Evolutionary conservation across 2,888 invertebrate species (phyloP), one percentile per base, ranked within the genome.

Genomic region (Drymonia ruficornis): DNA sequence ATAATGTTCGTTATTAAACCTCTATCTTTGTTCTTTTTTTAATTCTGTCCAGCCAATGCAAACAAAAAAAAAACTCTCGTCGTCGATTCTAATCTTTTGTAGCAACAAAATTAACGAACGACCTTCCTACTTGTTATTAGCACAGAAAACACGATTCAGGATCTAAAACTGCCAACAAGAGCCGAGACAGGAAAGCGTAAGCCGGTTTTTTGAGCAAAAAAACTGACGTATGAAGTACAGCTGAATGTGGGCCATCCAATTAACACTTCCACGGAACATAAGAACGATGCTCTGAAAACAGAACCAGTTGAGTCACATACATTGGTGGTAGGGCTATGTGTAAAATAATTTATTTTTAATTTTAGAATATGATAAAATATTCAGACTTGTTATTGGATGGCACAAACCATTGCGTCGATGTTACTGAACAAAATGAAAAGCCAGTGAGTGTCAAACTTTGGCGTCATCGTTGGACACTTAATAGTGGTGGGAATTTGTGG

Each of bases 181-280:
- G 58, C 56, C 45, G 16, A 58, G 52, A 63, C 64, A 65, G 71
- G 73, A 70, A 72, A 70, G 56, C 56, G 42, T 67, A 58, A 59
- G 54, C 57, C 34, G 38, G 49, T 59, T 64, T 70, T 67, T 63
- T 54, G 59, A 51, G 43, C 59, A 68, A 72, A 72, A 73, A 71
- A 59, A 15, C 60, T 29, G 50, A 56, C 56, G 38, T 49, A 42
- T 46, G 47, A 29, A 18, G 18, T 43, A 43, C 47, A 48, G 28
- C 29, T 28, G 50, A 43, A 55, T 65, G 70, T 67, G 64, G 70
- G 67, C 67, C 76, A 70, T 74, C 76, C 78, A 78, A 78, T 78
- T 78, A 78, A 72, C 69, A 71, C 74, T 73, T 71, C 75, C 78
- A 65, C 29, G 46, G 36, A 34, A 13, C 16, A n/a, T 23, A 49